Percentiles rank a stretch among this genome's conserved stretches.
phyloP scores from a whole-genome alignment of 2,797 vertebrate genomes.

The Agapornis canus region DNA sequence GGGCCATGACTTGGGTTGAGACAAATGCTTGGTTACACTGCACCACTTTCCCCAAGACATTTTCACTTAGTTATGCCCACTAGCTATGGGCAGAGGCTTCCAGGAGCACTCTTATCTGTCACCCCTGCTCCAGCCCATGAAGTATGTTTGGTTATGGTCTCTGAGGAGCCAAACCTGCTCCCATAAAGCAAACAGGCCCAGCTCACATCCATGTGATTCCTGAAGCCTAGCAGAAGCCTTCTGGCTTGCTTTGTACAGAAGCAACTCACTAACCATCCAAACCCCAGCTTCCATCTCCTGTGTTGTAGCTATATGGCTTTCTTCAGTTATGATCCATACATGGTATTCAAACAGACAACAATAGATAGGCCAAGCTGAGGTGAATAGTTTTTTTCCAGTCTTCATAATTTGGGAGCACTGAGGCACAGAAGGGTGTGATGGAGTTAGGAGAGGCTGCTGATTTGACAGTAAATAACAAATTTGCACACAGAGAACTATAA shows the following conservation, averaged over 20 bases:
- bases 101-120: not conserved
- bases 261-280: not conserved
- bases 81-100: not conserved
- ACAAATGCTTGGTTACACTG: fast-evolving
- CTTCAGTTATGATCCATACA: not conserved
- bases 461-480: not conserved
- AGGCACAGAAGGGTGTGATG: not conserved
- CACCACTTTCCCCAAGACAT: not conserved
- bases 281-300: not conserved
- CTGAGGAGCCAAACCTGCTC: not conserved
- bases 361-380: not conserved
- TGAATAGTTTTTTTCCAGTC: not conserved
- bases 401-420: not conserved
- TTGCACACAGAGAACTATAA: not conserved
- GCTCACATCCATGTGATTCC: not conserved
- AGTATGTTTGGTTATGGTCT: not conserved
- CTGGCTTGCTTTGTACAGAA: not conserved
- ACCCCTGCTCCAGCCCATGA: not conserved
- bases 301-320: not conserved
- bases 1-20: fast-evolving
- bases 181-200: not conserved
- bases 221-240: not conserved
- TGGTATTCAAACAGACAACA: not conserved
- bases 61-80: not conserved
- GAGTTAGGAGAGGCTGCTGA: not conserved